These are phyloP conservation scores for Piaya cayana DNA, from an alignment of 2,113 vertebrate genomes.

Conservation along the genomic window DNA sequence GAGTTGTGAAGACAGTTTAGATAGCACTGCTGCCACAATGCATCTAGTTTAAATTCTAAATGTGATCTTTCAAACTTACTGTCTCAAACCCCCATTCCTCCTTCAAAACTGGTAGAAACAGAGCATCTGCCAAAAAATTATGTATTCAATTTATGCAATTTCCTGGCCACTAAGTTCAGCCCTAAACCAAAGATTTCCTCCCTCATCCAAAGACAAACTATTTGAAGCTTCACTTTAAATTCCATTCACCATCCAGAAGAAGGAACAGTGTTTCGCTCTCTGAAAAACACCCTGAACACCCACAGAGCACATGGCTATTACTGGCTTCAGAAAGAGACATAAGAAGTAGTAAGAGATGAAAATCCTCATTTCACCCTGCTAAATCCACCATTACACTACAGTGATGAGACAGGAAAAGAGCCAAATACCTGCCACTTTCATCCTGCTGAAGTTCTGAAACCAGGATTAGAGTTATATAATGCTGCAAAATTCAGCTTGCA, in stretches of 20 bases:
- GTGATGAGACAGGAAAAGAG: conserved; percentile 41
- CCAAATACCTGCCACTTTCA: conserved; percentile 27
- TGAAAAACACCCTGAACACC: background rate
- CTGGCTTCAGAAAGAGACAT: background rate
- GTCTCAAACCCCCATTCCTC: background rate
- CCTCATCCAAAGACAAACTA: background rate
- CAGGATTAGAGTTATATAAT: conserved; percentile 42
- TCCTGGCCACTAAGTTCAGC: background rate
- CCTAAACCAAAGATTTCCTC: background rate
- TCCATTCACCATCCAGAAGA: background rate
- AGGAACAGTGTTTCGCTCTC: background rate
- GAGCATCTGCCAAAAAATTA: background rate
- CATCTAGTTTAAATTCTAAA: background rate
- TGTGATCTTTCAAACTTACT: background rate
- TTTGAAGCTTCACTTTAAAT: background rate
- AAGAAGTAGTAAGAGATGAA: conserved; percentile 7
- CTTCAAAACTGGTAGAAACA: background rate
- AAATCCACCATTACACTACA: conserved; percentile 4
- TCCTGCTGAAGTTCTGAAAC: conserved; percentile 27
- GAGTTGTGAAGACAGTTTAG: background rate
- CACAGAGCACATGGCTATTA: background rate
- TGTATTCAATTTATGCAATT: background rate
- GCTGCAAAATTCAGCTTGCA: background rate
- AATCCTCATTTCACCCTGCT: conserved; percentile 48
- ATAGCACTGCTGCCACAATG: background rate